phyloP scores from a whole-genome alignment of 2,113 vertebrate genomes.

The Erythrocercus mccallii region DNA sequence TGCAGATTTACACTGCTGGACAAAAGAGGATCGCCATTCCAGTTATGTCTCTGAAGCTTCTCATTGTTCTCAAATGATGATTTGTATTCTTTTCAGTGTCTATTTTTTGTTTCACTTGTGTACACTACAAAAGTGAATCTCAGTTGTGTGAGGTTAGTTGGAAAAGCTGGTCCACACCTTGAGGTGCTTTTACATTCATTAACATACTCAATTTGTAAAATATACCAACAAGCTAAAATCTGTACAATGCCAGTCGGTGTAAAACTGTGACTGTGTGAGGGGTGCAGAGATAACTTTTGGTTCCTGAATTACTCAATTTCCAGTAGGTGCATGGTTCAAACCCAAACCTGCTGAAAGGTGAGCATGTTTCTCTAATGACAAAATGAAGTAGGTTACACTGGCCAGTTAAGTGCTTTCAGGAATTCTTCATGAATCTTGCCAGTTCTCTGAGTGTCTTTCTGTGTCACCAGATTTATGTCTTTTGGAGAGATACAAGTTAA shows the following conservation, averaged over 20 bases:
- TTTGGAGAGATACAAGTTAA: not conserved
- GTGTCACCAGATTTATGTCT: not conserved
- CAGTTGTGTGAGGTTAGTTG: not conserved
- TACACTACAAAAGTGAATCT: not conserved
- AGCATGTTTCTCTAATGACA: not conserved
- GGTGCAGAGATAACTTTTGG: not conserved
- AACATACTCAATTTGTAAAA: not conserved
- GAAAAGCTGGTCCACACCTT: not conserved
- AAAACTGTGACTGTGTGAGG: not conserved
- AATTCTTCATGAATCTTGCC: not conserved
- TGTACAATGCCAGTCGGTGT: accelerated
- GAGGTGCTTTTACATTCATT: not conserved
- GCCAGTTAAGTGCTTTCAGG: not conserved
- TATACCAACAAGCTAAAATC: not conserved
- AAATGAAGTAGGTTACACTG: not conserved
- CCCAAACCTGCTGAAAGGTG: not conserved
- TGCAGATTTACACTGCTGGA: not conserved
- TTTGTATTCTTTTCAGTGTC: not conserved
- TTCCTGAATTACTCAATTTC: not conserved
- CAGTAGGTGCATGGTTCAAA: not conserved
- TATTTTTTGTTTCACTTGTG: not conserved
- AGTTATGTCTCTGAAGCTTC: not conserved
- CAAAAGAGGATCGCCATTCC: not conserved
- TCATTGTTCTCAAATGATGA: not conserved
- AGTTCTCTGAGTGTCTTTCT: not conserved